phyloP scores from a whole-genome alignment of 1,140 invertebrate genomes.

The Drosophila triauraria region DNA sequence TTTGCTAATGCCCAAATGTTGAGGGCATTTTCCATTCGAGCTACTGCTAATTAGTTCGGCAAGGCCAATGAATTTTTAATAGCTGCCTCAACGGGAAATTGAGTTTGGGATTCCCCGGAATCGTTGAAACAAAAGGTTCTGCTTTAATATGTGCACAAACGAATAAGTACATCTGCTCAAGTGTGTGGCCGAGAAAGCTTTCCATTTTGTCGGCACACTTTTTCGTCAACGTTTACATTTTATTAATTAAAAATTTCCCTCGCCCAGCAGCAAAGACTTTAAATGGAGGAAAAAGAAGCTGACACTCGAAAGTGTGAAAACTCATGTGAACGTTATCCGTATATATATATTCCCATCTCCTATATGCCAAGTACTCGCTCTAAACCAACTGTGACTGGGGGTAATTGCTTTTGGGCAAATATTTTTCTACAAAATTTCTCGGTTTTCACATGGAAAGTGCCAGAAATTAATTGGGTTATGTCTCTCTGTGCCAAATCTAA shows the following conservation, averaged over 20 bases:
- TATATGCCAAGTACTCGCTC: constrained; percentile 18
- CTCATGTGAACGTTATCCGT: constrained; percentile 1
- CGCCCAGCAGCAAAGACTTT: constrained; percentile 19
- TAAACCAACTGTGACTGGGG: constrained; percentile 35
- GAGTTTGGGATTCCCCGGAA: constrained; percentile 9
- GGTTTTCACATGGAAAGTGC: constrained; percentile 42
- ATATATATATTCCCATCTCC: constrained; percentile 15
- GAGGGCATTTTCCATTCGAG: constrained; percentile 63
- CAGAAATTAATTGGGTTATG: constrained; percentile 67
- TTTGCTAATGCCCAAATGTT: constrained; percentile 45
- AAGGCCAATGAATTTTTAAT: constrained; percentile 46
- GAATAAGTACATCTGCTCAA: neutral
- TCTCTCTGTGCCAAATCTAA: constrained; percentile 15
- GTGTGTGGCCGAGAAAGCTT: constrained; percentile 15
- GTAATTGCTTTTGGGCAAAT: constrained; percentile 69
- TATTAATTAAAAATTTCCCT: constrained; percentile 67
- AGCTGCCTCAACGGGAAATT: constrained; percentile 26
- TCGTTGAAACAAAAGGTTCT: neutral
- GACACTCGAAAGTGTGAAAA: constrained; percentile 51
- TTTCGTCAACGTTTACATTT: constrained; percentile 68
- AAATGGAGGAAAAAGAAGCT: constrained; percentile 34
- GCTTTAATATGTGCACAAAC: constrained; percentile 1
- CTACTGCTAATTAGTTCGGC: constrained; percentile 50
- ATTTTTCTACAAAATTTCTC: constrained; percentile 60
- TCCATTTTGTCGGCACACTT: constrained; percentile 15